Conservation (phyloP, 2,113 vertebrate species). For the Menidia beryllina region DNA sequence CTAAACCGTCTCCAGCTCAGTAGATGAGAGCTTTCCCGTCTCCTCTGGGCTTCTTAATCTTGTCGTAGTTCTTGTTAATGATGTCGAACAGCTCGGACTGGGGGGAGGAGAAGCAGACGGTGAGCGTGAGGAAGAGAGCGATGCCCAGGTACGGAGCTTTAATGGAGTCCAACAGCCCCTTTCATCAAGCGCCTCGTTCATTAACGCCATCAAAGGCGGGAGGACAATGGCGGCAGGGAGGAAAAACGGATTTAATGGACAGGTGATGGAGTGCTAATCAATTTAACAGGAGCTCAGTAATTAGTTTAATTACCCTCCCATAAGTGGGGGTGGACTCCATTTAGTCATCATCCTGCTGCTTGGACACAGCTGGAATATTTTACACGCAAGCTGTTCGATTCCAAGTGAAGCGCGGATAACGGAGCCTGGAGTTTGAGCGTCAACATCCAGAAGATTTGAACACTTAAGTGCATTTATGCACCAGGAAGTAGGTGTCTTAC, state of each 20-base stretch:
- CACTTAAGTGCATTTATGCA: not conserved
- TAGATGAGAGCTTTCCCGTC: slow-evolving; percentile 92
- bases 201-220: slow-evolving; percentile 57
- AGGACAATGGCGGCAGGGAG: slow-evolving; percentile 38
- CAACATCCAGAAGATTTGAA: not conserved
- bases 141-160: slow-evolving; percentile 11
- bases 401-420: slow-evolving; percentile 1
- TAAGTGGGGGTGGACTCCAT: slow-evolving; percentile 47
- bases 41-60: slow-evolving; percentile 91
- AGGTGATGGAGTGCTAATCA: slow-evolving; percentile 43
- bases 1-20: slow-evolving; percentile 60
- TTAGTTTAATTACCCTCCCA: slow-evolving; percentile 61
- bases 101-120: slow-evolving; percentile 8
- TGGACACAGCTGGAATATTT: slow-evolving; percentile 33
- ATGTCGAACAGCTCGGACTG: slow-evolving; percentile 90
- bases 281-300: slow-evolving; percentile 53
- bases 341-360: slow-evolving; percentile 16
- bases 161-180: slow-evolving; percentile 39
- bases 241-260: slow-evolving; percentile 54
- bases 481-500: slow-evolving; percentile 74
- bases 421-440: not conserved
- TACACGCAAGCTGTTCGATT: slow-evolving; percentile 12
- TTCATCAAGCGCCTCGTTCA: slow-evolving; percentile 58
- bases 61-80: slow-evolving; percentile 91
- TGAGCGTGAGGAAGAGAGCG: not conserved